phyloP scores from a whole-genome alignment of 2,113 vertebrate genomes.

The Paradoxurus hermaphroditus region DNA sequence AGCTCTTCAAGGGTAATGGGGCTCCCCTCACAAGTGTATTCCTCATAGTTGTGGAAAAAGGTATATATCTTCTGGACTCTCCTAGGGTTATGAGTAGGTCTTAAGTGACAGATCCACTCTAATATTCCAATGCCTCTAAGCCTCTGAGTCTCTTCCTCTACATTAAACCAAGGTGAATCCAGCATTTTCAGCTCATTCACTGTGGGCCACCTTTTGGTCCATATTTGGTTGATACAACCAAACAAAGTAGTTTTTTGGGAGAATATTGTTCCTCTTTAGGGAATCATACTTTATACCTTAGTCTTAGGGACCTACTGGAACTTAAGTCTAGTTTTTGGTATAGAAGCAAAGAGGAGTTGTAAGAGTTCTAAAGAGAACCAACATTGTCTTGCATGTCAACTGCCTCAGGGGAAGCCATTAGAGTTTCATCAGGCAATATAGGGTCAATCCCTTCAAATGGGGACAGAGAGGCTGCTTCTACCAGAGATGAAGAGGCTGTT shows the following conservation, averaged over 20 bases:
- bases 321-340: not conserved
- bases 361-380: not conserved
- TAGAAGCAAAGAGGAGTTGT: not conserved
- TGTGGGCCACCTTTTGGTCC: not conserved
- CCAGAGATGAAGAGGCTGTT: not conserved
- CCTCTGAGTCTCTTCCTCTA: not conserved
- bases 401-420: not conserved
- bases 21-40: not conserved
- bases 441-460: not conserved
- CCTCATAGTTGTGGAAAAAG: not conserved
- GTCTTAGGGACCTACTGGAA: not conserved
- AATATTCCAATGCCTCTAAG: not conserved
- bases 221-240: not conserved
- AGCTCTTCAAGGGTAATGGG: not conserved
- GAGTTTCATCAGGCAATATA: not conserved
- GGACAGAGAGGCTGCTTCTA: not conserved
- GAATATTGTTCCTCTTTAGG: not conserved
- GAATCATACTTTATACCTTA: not conserved
- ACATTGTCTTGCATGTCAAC: not conserved
- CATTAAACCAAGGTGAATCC: not conserved
- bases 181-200: not conserved
- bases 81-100: not conserved
- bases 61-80: not conserved
- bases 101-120: not conserved
- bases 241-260: not conserved